Conservation (phyloP, 2,113 vertebrate genomes). For the Camelus dromedarius region DNA sequence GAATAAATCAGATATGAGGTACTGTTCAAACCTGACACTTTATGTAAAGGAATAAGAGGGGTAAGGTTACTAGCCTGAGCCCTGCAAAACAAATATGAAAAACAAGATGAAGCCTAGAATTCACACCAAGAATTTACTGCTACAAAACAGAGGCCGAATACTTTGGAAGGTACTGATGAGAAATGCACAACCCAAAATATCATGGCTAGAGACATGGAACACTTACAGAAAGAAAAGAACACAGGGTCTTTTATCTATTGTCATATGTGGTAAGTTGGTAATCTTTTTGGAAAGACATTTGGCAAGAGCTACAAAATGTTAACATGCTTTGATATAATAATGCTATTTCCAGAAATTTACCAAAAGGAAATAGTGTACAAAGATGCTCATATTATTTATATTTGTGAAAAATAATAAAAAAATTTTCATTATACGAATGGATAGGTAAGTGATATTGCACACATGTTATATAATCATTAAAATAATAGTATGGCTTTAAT, state of each 20-base stretch:
- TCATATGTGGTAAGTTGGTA: neutral
- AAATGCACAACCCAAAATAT: neutral
- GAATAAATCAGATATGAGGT: neutral
- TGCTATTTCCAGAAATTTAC: neutral
- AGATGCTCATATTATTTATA: neutral
- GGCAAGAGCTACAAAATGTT: neutral
- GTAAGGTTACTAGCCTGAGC: neutral
- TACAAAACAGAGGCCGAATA: neutral
- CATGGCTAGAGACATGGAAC: neutral
- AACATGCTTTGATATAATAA: neutral
- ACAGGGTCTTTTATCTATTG: neutral
- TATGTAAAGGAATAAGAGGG: neutral
- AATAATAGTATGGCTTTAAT: neutral
- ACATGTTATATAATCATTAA: neutral
- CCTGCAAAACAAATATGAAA: neutral
- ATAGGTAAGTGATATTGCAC: neutral
- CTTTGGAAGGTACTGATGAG: neutral
- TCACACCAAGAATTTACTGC: neutral
- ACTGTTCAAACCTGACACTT: neutral
- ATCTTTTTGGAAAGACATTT: neutral
- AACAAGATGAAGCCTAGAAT: neutral
- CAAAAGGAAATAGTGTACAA: neutral
- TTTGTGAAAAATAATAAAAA: neutral
- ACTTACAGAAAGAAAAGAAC: neutral
- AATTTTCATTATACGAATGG: neutral